phyloP scores from a whole-genome alignment of 2,888 invertebrate genomes.

The Drosophila differens region DNA sequence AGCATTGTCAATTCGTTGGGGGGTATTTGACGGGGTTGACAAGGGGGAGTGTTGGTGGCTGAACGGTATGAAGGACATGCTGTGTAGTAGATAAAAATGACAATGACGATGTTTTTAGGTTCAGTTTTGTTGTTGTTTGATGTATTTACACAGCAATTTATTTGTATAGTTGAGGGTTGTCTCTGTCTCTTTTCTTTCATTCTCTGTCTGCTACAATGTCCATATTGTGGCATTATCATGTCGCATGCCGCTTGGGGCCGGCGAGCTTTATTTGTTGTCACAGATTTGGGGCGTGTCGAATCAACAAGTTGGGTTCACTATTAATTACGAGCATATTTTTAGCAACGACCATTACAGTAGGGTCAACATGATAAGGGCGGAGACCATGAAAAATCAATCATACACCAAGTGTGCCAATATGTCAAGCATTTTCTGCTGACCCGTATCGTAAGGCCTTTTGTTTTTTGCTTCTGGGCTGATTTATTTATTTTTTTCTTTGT shows the following conservation, averaged over 20 bases:
- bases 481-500: conserved; percentile 6
- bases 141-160: conserved; percentile 66
- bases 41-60: neutral
- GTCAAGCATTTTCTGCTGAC: conserved; percentile 70
- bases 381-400: conserved; percentile 64
- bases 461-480: conserved; percentile 34
- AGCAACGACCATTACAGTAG: conserved; percentile 12
- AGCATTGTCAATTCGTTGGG: conserved; percentile 43
- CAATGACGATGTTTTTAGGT: conserved; percentile 52
- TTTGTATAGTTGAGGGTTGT: conserved; percentile 55
- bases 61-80: conserved; percentile 28
- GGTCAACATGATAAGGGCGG: conserved; percentile 33
- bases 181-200: conserved; percentile 26
- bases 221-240: conserved; percentile 51
- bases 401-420: conserved; percentile 76
- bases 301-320: conserved; percentile 63
- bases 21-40: neutral
- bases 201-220: conserved; percentile 10
- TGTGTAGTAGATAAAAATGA: conserved; percentile 66
- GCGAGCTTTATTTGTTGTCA: conserved; percentile 5
- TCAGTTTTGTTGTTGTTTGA: conserved; percentile 37
- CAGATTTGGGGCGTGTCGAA: conserved; percentile 43
- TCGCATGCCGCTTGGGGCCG: conserved; percentile 25
- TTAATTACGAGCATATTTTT: conserved; percentile 45
- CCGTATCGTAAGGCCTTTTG: conserved; percentile 29